Conservation (phyloP, 2,113 vertebrate genomes). For the Trinectes maculatus region DNA sequence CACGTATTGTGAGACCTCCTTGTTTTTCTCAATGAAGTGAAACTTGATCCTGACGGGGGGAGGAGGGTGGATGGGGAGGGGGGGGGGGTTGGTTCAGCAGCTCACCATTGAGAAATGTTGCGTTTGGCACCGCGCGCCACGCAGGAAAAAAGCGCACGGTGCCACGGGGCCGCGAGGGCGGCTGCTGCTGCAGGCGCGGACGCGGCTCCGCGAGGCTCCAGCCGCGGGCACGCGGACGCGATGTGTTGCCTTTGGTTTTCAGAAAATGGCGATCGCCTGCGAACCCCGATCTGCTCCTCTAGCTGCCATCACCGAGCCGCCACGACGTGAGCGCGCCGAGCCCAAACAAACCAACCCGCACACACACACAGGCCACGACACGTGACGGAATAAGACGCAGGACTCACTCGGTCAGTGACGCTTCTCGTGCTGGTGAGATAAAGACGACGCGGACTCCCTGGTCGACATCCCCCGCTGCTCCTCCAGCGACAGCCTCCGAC, state of each 20-base stretch:
- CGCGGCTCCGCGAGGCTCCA: neutral
- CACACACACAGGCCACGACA: neutral
- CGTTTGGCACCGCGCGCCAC: slow-evolving; percentile 7
- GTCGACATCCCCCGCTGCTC: slow-evolving; percentile 55
- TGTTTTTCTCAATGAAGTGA: slow-evolving; percentile 85
- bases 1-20: slow-evolving; percentile 40
- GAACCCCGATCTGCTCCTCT: slow-evolving; percentile 13
- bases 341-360: neutral
- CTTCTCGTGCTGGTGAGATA: slow-evolving; percentile 6
- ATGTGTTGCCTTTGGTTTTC: slow-evolving; percentile 14
- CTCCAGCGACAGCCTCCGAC: slow-evolving; percentile 41
- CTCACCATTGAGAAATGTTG: slow-evolving; percentile 70
- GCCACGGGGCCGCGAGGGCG: neutral
- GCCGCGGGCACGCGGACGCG: slow-evolving; percentile 30
- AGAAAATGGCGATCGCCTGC: slow-evolving; percentile 81
- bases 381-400: neutral
- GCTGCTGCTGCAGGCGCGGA: neutral
- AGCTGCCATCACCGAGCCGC: slow-evolving; percentile 1
- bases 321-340: neutral
- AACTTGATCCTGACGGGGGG: slow-evolving; percentile 71
- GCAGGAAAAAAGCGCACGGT: slow-evolving; percentile 10
- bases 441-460: slow-evolving; percentile 14
- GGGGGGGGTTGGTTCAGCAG: neutral
- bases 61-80: neutral
- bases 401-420: slow-evolving; percentile 49